These are phyloP conservation scores for Heptranchias perlo DNA, from an alignment of 2,113 vertebrate genomes.

Conservation along the genomic window DNA sequence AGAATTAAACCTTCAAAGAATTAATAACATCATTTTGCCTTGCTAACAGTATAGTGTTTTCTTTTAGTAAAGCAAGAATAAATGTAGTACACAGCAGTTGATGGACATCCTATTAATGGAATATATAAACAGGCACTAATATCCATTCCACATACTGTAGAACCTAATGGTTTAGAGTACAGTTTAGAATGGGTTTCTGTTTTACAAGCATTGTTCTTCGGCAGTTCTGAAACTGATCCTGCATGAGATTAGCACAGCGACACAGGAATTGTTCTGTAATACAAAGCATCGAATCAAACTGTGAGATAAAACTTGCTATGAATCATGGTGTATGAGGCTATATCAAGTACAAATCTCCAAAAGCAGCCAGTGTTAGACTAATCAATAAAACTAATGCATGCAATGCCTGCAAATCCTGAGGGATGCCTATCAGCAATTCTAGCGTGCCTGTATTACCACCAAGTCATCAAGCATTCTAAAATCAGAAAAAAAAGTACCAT, in stretches of 20 bases:
- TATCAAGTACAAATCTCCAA: neutral
- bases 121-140: neutral
- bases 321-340: neutral
- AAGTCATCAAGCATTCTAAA: neutral
- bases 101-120: neutral
- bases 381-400: slow-evolving; percentile 14
- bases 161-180: neutral
- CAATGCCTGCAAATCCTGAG: neutral
- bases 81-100: neutral
- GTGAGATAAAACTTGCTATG: neutral
- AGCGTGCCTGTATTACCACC: neutral
- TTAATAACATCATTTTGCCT: neutral
- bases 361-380: neutral
- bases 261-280: neutral
- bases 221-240: neutral
- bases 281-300: neutral
- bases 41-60: neutral
- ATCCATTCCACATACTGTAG: neutral
- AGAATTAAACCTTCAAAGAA: neutral
- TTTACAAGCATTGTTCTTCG: neutral
- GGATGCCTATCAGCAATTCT: neutral
- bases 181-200: neutral
- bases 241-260: neutral
- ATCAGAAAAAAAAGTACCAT: neutral
- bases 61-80: neutral